A percentile compares a stretch with the other conserved stretches of the same genome.
Conservation (phyloP, 2,888 invertebrate genomes). For the Drosophila antonietae region DNA sequence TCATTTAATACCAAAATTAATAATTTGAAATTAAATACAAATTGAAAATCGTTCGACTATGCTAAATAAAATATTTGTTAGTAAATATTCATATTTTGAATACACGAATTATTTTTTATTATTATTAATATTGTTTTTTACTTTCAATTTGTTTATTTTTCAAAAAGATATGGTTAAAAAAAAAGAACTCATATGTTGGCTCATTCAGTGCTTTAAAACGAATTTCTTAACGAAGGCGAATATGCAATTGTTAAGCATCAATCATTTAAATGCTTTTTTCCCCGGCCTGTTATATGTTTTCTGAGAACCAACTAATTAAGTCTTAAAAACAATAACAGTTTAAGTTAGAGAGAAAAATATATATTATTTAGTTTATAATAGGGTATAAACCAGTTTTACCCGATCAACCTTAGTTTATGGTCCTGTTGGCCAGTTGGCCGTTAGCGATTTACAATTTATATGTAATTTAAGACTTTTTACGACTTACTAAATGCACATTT, state of each 20-base stretch:
- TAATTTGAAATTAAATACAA: no score
- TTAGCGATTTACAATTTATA: slow-evolving; percentile 30
- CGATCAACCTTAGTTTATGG: slow-evolving; percentile 36
- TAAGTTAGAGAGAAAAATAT: background rate
- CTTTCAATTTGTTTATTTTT: no score
- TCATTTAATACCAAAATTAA: no score
- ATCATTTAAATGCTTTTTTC: background rate
- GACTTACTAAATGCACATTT: slow-evolving; percentile 49
- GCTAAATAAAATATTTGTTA: no score
- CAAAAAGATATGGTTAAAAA: no score
- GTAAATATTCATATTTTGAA: no score
- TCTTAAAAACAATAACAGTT: slow-evolving; percentile 13
- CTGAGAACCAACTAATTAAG: slow-evolving; percentile 10
- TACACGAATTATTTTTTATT: no score
- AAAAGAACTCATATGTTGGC: no score
- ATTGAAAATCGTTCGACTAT: no score
- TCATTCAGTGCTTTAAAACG: no score
- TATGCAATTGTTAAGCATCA: background rate
- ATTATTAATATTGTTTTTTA: no score
- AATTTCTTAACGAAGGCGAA: no score
- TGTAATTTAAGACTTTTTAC: slow-evolving; percentile 38
- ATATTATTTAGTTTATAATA: slow-evolving; percentile 25
- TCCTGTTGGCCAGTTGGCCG: slow-evolving; percentile 1
- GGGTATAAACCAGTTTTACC: slow-evolving; percentile 25
- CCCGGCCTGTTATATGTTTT: background rate